Evolutionary conservation across 2,113 vertebrate species (phyloP).

Genomic region (Oplegnathus fasciatus): DNA sequence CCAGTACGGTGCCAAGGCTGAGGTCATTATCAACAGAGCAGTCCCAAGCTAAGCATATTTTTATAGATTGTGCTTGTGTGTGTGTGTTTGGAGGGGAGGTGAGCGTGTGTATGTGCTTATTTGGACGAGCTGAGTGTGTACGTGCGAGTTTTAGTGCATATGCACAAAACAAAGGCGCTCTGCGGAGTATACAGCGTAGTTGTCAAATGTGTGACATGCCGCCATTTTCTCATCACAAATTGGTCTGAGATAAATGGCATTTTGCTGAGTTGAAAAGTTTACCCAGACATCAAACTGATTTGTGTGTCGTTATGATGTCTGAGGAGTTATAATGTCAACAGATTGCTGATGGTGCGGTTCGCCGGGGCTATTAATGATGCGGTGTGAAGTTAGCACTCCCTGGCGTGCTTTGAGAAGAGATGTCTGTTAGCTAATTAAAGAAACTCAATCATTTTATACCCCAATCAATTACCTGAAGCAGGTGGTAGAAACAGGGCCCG

Average conservation of each 20-base stretch:
- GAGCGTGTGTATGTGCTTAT: conserved; percentile 51
- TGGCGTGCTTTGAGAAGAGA: conserved; percentile 58
- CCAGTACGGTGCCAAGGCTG: conserved; percentile 80
- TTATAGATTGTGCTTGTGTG: conserved; percentile 75
- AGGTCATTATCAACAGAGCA: conserved; percentile 84
- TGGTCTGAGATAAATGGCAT: conserved; percentile 67
- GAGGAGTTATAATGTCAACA: conserved; percentile 68
- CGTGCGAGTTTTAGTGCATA: conserved; percentile 5
- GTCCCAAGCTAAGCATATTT: conserved; percentile 81
- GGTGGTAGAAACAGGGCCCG: conserved; percentile 64
- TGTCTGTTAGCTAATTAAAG: conserved; percentile 85
- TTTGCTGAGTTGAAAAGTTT: conserved; percentile 78
- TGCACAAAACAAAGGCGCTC: conserved; percentile 64
- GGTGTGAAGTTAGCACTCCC: conserved; percentile 46
- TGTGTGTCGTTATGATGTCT: conserved; percentile 76
- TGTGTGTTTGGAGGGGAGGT: conserved; percentile 49
- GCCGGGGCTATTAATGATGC: conserved; percentile 59
- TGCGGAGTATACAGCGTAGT: neutral
- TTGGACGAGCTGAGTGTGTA: conserved; percentile 9
- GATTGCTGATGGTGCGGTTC: conserved; percentile 77
- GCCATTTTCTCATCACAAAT: conserved; percentile 71
- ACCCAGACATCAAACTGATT: conserved; percentile 77
- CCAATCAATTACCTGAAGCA: conserved; percentile 84
- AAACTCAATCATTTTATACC: conserved; percentile 79
- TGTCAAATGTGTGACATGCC: conserved; percentile 53